Percentiles rank a stretch among this genome's conserved stretches.
These are phyloP conservation scores for Delia radicum DNA, from an alignment of 1,140 invertebrate genomes.

Conservation along the genomic window DNA sequence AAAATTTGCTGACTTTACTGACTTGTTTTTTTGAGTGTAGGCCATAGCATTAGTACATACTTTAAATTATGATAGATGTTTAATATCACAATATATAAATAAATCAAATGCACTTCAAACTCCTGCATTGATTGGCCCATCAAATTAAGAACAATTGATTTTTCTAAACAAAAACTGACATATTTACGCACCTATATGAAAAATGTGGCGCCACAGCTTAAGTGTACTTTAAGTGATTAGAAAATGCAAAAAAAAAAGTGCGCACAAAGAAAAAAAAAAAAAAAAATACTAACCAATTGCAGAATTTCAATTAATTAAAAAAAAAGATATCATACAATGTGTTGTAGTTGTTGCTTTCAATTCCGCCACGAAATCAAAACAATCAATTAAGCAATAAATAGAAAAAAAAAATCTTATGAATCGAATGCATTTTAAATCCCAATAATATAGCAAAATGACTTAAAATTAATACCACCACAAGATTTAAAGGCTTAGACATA, in stretches of 20 bases:
- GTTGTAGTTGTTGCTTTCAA: no score
- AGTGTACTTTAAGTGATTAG: conserved; percentile 1
- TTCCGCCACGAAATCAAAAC: not conserved
- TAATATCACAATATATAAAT: no score
- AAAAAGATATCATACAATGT: no score
- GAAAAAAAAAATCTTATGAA: not conserved
- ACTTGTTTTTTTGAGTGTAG: no score
- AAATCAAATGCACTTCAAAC: not conserved
- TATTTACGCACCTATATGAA: not conserved
- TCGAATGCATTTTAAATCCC: conserved; percentile 11
- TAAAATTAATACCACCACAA: not conserved
- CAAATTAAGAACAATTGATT: conserved; percentile 5
- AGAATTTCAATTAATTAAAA: no score
- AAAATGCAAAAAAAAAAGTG: no score
- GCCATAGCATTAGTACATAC: no score
- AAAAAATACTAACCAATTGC: no score
- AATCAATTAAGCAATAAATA: not conserved
- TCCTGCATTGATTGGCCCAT: not conserved
- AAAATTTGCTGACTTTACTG: no score
- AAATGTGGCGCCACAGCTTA: conserved; percentile 5
- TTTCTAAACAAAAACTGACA: not conserved
- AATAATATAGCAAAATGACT: not conserved
- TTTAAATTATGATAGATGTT: no score
- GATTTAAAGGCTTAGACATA: no score
- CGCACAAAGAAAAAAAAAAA: no score